phyloP scores from a whole-genome alignment of 2,888 invertebrate genomes.

The Pyrrhia umbra region DNA sequence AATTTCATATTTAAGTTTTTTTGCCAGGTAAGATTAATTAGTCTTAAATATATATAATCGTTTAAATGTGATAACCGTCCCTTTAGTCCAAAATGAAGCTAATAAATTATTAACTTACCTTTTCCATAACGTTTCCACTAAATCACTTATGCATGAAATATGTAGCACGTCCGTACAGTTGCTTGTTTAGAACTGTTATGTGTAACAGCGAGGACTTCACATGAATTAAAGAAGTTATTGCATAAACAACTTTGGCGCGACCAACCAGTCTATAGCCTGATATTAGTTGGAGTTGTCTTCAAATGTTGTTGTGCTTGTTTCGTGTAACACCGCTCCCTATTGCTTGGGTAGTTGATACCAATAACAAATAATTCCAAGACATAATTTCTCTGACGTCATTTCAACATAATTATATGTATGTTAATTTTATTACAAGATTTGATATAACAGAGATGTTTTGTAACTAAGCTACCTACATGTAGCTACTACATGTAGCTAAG shows the following conservation, averaged over 20 bases:
- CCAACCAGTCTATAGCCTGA: slow-evolving; percentile 48
- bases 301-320: slow-evolving; percentile 10
- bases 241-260: slow-evolving; percentile 55
- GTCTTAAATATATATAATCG: no score
- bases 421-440: no score
- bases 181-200: slow-evolving; percentile 62
- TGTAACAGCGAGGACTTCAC: slow-evolving; percentile 51
- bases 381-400: no score
- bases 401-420: no score
- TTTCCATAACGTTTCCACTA: slow-evolving; percentile 50
- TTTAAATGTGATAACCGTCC: background rate
- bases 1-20: no score
- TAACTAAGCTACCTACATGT: no score
- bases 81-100: background rate
- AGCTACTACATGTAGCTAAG: no score
- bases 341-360: background rate
- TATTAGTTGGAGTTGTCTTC: slow-evolving; percentile 40
- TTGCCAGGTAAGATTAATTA: no score
- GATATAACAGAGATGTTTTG: no score
- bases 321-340: slow-evolving; percentile 24
- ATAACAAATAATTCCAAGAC: no score
- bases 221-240: slow-evolving; percentile 59
- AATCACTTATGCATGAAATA: slow-evolving; percentile 46
- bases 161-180: slow-evolving; percentile 65
- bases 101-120: slow-evolving; percentile 53